Conservation (phyloP, 2,113 vertebrate species). For the Chamaea fasciata region DNA sequence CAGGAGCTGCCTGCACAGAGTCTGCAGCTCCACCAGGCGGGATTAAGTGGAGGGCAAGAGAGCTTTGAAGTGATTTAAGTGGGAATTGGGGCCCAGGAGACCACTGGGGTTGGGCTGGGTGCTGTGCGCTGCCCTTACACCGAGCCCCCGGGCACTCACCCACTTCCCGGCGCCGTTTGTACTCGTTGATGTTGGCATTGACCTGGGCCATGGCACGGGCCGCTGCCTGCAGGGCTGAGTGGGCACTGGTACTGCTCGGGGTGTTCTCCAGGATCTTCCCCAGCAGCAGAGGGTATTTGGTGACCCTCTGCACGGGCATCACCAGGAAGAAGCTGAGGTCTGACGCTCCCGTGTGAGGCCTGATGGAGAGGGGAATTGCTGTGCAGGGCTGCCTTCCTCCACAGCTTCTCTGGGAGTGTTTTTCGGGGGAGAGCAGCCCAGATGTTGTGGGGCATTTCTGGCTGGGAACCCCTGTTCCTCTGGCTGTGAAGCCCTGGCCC, state of each 20-base stretch:
- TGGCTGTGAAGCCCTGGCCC: background rate
- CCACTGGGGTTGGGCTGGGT: rapidly evolving
- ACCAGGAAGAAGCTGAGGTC: constrained; percentile 93
- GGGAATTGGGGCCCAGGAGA: background rate
- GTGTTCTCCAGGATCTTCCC: constrained; percentile 92
- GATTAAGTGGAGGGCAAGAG: background rate
- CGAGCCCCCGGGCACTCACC: constrained; percentile 71
- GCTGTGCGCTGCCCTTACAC: background rate
- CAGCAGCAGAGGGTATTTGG: constrained; percentile 89
- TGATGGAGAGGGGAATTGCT: constrained; percentile 27
- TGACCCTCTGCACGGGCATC: constrained; percentile 91
- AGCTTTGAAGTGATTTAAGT: background rate
- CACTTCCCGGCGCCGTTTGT: constrained; percentile 92
- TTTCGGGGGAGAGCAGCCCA: background rate
- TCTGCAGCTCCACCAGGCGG: background rate
- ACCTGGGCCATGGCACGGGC: constrained; percentile 78
- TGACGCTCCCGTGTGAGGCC: constrained; percentile 82
- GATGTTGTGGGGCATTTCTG: background rate
- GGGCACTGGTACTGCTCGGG: constrained; percentile 57
- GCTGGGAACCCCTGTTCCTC: background rate
- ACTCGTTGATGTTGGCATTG: constrained; percentile 91
- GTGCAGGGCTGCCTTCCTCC: background rate
- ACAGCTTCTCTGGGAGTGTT: background rate
- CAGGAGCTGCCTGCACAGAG: background rate
- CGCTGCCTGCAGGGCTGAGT: constrained; percentile 73